Conservation (phyloP, 2,113 vertebrate species). For the Mirounga angustirostris region DNA sequence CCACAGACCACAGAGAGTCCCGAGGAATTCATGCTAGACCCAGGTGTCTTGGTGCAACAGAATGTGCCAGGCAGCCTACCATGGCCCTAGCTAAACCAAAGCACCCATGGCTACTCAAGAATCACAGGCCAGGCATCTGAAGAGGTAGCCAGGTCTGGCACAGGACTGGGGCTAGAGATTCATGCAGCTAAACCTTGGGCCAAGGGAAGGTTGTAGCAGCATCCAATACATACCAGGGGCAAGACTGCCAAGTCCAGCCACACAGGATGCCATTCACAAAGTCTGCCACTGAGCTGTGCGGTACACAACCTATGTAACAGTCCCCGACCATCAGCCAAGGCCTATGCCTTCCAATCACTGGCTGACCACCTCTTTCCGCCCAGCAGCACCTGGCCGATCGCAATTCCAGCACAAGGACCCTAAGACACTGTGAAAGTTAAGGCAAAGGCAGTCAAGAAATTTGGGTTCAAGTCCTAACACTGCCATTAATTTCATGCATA, state of each 20-base stretch:
- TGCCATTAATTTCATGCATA: neutral
- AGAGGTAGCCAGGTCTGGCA: neutral
- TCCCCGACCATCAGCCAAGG: neutral
- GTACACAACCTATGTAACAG: neutral
- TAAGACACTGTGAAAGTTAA: neutral
- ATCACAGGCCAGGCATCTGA: neutral
- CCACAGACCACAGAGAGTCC: neutral
- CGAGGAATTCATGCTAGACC: neutral
- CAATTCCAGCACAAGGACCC: neutral
- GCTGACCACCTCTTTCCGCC: neutral
- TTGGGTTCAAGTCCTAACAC: neutral
- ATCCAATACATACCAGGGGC: neutral
- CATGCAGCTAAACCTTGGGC: neutral
- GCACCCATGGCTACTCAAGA: neutral
- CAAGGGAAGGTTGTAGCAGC: neutral
- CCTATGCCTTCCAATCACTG: neutral
- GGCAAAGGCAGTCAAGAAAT: neutral
- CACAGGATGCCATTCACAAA: fast-evolving
- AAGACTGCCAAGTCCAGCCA: neutral
- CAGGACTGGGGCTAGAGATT: neutral
- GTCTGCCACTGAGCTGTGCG: neutral
- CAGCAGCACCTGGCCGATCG: neutral
- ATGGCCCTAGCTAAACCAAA: neutral
- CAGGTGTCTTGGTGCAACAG: neutral
- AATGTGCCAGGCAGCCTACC: neutral